phyloP scores from a whole-genome alignment of 92 coral and sea anemone species.

The Epizoanthus rinbou region DNA sequence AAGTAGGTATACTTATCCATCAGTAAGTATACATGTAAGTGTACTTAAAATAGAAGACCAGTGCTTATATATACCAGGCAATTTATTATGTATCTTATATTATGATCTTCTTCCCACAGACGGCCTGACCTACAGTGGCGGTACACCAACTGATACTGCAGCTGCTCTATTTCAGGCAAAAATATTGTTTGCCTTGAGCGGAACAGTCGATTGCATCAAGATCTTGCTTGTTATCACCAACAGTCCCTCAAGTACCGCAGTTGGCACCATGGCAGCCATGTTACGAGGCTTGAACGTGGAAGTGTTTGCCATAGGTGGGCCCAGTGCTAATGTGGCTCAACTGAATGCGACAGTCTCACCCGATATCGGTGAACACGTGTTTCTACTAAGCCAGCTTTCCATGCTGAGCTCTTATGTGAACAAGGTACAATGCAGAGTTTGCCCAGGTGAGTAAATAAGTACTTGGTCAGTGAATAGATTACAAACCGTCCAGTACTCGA shows the following conservation, averaged over 20 bases:
- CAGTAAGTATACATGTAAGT: no score
- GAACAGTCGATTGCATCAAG: conserved; percentile 2
- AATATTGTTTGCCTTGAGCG: conserved; percentile 17
- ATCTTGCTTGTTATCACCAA: conserved; percentile 20
- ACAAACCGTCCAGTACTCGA: no score
- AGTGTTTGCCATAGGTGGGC: not conserved
- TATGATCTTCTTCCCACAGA: no score
- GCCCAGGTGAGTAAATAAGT: not conserved
- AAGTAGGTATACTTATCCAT: no score
- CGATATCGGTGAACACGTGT: not conserved
- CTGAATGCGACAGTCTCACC: conserved; percentile 3
- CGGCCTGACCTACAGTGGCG: no score
- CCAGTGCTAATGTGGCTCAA: not conserved
- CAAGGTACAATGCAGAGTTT: not conserved
- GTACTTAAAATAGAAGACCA: no score
- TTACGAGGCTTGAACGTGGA: conserved; percentile 5
- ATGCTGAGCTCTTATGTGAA: not conserved
- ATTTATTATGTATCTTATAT: no score
- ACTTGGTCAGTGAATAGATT: no score
- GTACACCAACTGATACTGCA: no score
- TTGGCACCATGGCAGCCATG: not conserved
- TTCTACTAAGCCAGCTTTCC: not conserved
- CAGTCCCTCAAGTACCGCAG: not conserved
- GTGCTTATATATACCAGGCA: no score
- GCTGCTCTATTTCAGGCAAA: not conserved